Evolutionary conservation across 2,888 invertebrate species (phyloP), one percentile per base, ranked within the genome.

Genomic region (Cistogaster globosa): DNA sequence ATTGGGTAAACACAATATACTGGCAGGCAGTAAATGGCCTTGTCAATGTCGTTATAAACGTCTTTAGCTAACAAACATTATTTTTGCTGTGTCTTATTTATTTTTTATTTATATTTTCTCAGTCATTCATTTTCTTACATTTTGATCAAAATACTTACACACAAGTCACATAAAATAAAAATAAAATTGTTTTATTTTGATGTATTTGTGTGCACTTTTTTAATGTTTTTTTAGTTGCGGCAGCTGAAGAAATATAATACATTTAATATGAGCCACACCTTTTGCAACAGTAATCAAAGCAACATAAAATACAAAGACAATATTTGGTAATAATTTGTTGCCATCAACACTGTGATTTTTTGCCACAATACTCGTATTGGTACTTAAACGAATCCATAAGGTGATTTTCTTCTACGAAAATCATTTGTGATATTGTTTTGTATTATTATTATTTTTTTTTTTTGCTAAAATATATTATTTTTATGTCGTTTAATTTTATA

Each of bases 31-130:
- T 42, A 76, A 74, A 58, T 86, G 87, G 86, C 87, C 87, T 87
- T 87, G 87, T 86, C 87, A 87, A 87, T 87, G 87, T 86, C 87
- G 86, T 87, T 83, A 77, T 60, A 83, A 77, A 86, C 71, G 58
- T 75, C 53, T 62, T n/a, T 12, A 63, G 51, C 58, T n/a, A 76
- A 4, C 58, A 20, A 69, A 45, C 22, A 58, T 36, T 71, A 65
- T 36, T 51, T 53, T 38, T 62, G 16, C n/a, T 16, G 6, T 22
- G 18, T 32, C 11, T 14, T 62, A n/a, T 45, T 32, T 32, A 5
- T 32, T 7, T 18, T 32, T 7, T 26, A 12, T 26, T 63, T 45
- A 16, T 55, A 38, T 67, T 58, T 53, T 45, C 65, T 74, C 63
- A 67, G 36, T 68, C 45, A 26, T 12, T 55, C 53, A 53, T 22